Base-by-base conservation (phyloP, 2,113 vertebrate species). In the Burhinus oedicnemus region DNA sequence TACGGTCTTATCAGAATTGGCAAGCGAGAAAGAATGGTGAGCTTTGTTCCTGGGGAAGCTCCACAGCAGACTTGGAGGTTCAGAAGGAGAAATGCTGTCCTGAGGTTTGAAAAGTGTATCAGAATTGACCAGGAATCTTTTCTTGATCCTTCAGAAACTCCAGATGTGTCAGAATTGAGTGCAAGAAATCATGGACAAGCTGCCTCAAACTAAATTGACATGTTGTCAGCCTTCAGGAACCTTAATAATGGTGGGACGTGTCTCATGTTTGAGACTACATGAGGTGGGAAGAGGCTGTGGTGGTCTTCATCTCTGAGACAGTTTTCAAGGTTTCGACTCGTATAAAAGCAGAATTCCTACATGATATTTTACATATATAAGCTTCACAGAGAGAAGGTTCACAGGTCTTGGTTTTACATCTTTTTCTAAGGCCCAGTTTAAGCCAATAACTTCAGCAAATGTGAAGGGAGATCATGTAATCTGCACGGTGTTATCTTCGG, bases 271-370 rank as follows among this genome's bases (percentile, higher is more conserved):
- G 34, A 65, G 44, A 81, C 12, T 70, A 21, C 0, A 2, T 15
- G 16, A 70, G 16, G 8, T 0, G 2, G 3, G 34, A 79, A 55
- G 27, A 70, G 14, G 8, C 5, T 70, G 16, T 3, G 1, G 8
- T 77, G 23, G 13, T 52, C 20, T 86, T 89, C 0, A 0, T 54
- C 38, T 70, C 34, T 44, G 14, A 79, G 45, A 23, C 16, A 52
- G 5, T 57, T 76, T 94, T 62, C 25, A 71, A 45, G 9, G 13
- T 55, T 87, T 89, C 23, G 13, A 54, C 19, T 89, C 12, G 36
- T 8, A 29, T 22, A 75, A 30, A 91, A 81, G 6, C 26, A 66
- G 17, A 54, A 52, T 84, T 74, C 10, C 19, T 70, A 57, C 7
- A 15, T 61, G 20, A 25, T 30, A 68, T 93, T 47, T 45, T 2